phyloP scores from a whole-genome alignment of 2,113 vertebrate genomes.

The Pluvialis apricaria region DNA sequence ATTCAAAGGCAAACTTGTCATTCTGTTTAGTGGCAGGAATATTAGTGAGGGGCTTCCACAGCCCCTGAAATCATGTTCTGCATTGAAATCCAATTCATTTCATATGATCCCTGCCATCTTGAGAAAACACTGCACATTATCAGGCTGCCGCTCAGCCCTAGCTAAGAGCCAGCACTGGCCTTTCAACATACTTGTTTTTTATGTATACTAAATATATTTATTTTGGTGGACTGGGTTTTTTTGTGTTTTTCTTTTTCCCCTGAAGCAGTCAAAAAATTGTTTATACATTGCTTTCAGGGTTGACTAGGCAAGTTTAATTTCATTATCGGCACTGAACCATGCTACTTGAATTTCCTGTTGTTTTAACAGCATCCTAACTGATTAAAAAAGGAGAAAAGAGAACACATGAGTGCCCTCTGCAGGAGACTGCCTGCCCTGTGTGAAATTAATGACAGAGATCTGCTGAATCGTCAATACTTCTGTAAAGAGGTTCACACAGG shows the following conservation, averaged over 20 bases:
- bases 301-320: not conserved
- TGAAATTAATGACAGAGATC: conserved; percentile 5
- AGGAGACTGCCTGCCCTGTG: not conserved
- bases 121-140: not conserved
- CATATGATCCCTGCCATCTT: not conserved
- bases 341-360: not conserved
- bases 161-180: not conserved
- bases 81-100: not conserved
- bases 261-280: not conserved
- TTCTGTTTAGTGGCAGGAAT: not conserved
- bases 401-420: not conserved
- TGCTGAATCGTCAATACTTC: not conserved
- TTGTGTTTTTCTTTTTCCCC: not conserved
- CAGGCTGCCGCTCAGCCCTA: not conserved
- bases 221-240: not conserved
- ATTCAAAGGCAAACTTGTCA: not conserved
- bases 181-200: not conserved
- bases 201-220: not conserved
- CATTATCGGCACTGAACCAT: not conserved
- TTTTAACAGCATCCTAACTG: not conserved
- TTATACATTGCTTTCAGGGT: not conserved
- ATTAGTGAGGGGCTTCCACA: not conserved
- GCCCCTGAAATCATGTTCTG: not conserved
- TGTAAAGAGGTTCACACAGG: not conserved
- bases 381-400: not conserved